phyloP scores from a whole-genome alignment of 2,797 vertebrate genomes.

The Falco concolor region DNA sequence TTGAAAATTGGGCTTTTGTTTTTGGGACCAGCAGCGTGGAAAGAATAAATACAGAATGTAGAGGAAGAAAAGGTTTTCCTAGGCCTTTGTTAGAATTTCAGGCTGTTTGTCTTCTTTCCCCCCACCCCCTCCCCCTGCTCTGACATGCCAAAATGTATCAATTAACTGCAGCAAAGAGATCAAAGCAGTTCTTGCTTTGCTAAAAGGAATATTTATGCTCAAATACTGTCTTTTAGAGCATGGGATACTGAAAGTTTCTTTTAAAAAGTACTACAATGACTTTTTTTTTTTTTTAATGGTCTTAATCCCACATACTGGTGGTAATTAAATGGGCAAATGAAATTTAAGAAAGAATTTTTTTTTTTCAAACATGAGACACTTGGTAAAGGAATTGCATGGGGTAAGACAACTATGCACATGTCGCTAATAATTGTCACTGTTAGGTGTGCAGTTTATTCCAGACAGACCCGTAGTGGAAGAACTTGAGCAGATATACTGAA shows the following conservation, averaged over 20 bases:
- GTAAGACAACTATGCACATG: neutral
- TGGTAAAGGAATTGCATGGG: neutral
- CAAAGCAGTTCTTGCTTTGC: neutral
- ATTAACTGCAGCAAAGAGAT: slow-evolving; percentile 1
- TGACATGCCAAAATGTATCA: neutral
- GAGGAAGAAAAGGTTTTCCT: neutral
- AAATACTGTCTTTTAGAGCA: neutral
- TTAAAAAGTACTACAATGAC: neutral
- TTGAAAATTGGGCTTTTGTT: slow-evolving; percentile 12
- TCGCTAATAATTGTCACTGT: neutral
- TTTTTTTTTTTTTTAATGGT: neutral
- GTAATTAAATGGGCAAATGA: neutral
- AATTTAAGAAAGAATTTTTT: neutral
- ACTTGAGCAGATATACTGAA: neutral
- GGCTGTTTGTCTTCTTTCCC: neutral
- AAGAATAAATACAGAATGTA: neutral
- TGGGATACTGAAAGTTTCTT: neutral
- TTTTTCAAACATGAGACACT: neutral
- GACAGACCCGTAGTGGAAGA: neutral
- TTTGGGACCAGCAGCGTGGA: neutral
- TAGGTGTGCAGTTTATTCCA: neutral
- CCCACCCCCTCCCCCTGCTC: neutral
- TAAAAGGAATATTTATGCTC: neutral
- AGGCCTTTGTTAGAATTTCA: slow-evolving; percentile 4
- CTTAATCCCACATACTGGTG: neutral